phyloP scores from a whole-genome alignment of 1,140 invertebrate species.

The Cyrtorhinus lividipennis region DNA sequence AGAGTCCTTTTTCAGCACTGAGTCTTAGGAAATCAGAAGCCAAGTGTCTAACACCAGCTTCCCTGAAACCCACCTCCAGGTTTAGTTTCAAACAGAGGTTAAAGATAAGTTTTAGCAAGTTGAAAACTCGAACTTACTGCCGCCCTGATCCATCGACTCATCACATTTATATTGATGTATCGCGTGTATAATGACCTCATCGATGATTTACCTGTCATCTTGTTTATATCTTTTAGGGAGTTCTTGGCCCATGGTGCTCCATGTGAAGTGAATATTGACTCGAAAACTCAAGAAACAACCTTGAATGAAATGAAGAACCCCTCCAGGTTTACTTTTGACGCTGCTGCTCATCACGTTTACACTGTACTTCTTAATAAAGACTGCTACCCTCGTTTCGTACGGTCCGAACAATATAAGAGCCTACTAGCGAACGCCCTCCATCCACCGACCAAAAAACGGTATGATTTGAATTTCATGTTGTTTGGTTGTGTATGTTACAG shows the following conservation, averaged over 20 bases:
- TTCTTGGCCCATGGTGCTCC: slow-evolving; percentile 86
- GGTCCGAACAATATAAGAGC: slow-evolving; percentile 87
- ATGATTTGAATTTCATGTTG: no score
- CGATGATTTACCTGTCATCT: no score
- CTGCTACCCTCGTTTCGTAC: slow-evolving; percentile 90
- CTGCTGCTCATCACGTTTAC: slow-evolving; percentile 92
- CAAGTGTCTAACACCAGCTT: no score
- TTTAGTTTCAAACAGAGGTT: no score
- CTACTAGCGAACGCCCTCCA: slow-evolving; percentile 70
- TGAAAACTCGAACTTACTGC: no score
- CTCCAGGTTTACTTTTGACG: slow-evolving; percentile 78
- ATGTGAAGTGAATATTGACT: slow-evolving; percentile 95
- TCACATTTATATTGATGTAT: no score
- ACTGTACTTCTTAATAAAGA: slow-evolving; percentile 95
- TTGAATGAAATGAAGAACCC: slow-evolving; percentile 70
- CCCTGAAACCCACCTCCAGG: no score
- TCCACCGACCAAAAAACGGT: slow-evolving; percentile 72
- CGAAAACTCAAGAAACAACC: slow-evolving; percentile 88
- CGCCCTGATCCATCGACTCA: no score
- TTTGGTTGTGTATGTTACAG: no score
- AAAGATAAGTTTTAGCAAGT: no score
- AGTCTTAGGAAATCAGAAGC: no score
- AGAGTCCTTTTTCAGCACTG: no score
- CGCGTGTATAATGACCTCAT: slow-evolving; percentile 8
- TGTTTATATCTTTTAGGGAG: slow-evolving; percentile 60